Percentiles rank a stretch among this genome's conserved stretches.
These are phyloP conservation scores for Notamacropus eugenii DNA, from an alignment of 2,797 vertebrate species.

Conservation along the genomic window DNA sequence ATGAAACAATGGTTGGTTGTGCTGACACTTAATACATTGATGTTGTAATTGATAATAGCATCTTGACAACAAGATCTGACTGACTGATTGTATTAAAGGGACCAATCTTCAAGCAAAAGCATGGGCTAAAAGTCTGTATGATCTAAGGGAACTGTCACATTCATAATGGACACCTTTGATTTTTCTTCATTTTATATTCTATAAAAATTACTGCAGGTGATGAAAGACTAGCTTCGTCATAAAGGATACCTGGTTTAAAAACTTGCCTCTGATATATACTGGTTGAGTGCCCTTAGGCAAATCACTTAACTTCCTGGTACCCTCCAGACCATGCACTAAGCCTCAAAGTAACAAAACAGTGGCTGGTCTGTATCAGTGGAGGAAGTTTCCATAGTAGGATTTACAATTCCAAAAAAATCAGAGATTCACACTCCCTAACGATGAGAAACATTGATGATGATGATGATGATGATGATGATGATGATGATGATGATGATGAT, in stretches of 20 bases:
- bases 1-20: neutral
- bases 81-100: neutral
- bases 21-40: neutral
- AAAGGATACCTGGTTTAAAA: neutral
- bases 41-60: neutral
- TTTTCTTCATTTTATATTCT: neutral
- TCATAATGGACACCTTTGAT: neutral
- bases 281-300: neutral
- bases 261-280: neutral
- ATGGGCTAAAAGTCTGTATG: neutral
- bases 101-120: neutral
- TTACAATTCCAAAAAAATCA: neutral
- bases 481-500: too few relatives aligned
- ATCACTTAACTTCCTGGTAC: neutral
- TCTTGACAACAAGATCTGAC: neutral
- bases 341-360: neutral
- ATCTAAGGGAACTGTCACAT: neutral
- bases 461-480: too few relatives aligned
- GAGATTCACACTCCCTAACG: neutral
- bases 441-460: neutral
- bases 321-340: neutral
- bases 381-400: neutral
- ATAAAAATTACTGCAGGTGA: neutral
- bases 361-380: neutral
- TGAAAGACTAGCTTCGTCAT: neutral